Base-by-base conservation (phyloP, 2,888 invertebrate species). In the Cephus runcator region DNA sequence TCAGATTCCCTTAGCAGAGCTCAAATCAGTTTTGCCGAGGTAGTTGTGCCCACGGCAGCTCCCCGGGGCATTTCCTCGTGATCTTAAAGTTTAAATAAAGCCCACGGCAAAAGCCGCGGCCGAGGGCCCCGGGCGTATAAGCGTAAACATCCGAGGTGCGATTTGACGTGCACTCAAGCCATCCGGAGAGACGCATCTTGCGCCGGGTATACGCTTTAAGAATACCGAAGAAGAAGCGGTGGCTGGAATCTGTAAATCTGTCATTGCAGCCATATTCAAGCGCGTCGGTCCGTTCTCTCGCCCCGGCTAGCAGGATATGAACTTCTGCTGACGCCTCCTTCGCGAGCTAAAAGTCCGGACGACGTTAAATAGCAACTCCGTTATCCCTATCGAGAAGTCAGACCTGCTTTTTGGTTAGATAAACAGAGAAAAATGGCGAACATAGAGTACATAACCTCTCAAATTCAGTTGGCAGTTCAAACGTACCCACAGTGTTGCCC, bases 221-320 rank as follows among this genome's bases (percentile, higher is more conserved):
- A 89, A 87, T 87, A 83, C 73, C 75, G 73, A 79, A 77, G 84
- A 85, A 78, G 78, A 76, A 81, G 83, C 85, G 84, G 86, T 88
- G 88, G 87, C 89, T 91, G 90, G 90, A 89, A 91, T 90, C 90
- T 88, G 91, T 91, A 91, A 91, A 91, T 91, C 91, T 91, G 91
- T 91, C 91, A 88, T 88, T 91, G 87, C 87, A 80, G 82, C 88
- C 87, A 88, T 90, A 90, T 87, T 85, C 86, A 79, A 79, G 79
- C 79, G 79, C 34, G 33, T 34, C 33, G 71, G 71, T 33, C 31
- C 71, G 71, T 31, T 71, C 71, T 31, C 71, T 33, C 71, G 71
- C 71, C 31, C 31, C 71, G 71, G 71, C 33, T 84, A 83, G 84
- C 84, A 86, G 86, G 84, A 88, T 86, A 86, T 87, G 85, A 87